Conservation (phyloP, 2,888 invertebrate genomes). For the Thecocarcelia acutangulata region DNA sequence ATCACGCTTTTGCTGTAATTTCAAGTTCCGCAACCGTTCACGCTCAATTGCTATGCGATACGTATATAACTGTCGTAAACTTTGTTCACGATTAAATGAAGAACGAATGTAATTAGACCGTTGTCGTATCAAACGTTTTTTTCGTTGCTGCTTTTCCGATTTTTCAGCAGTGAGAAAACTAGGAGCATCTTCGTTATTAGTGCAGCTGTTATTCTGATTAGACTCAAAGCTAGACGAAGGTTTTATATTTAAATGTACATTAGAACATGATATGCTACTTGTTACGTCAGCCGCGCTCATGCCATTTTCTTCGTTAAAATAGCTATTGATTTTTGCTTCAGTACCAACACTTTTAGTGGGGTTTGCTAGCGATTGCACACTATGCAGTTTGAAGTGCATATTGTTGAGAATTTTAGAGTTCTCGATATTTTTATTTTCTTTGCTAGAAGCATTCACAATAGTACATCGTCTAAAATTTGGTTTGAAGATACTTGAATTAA, state of each 20-base stretch:
- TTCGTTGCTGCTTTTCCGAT: slow-evolving; percentile 1
- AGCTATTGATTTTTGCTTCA: not conserved
- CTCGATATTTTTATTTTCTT: slow-evolving; percentile 2
- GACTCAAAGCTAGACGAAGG: not conserved
- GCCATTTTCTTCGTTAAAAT: not conserved
- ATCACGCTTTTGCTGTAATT: slow-evolving; percentile 68
- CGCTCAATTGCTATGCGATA: slow-evolving; percentile 69
- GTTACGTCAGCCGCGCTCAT: slow-evolving; percentile 15
- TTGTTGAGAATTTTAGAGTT: slow-evolving; percentile 15
- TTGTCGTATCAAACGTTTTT: not conserved
- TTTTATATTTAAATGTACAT: not conserved
- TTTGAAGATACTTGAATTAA: slow-evolving; percentile 1
- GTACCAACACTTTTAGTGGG: not conserved
- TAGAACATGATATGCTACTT: slow-evolving; percentile 31
- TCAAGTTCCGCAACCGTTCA: slow-evolving; percentile 63
- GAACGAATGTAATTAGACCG: slow-evolving; percentile 15
- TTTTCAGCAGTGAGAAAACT: not conserved
- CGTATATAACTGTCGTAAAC: slow-evolving; percentile 62
- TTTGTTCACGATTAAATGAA: slow-evolving; percentile 43
- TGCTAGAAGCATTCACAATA: slow-evolving; percentile 1
- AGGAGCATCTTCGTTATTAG: not conserved
- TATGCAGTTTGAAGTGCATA: slow-evolving; percentile 45
- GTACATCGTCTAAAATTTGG: slow-evolving; percentile 26
- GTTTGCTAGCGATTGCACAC: slow-evolving; percentile 28
- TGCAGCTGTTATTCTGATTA: slow-evolving; percentile 6